Conservation (phyloP, 2,113 vertebrate species). For the Saccopteryx bilineata region DNA sequence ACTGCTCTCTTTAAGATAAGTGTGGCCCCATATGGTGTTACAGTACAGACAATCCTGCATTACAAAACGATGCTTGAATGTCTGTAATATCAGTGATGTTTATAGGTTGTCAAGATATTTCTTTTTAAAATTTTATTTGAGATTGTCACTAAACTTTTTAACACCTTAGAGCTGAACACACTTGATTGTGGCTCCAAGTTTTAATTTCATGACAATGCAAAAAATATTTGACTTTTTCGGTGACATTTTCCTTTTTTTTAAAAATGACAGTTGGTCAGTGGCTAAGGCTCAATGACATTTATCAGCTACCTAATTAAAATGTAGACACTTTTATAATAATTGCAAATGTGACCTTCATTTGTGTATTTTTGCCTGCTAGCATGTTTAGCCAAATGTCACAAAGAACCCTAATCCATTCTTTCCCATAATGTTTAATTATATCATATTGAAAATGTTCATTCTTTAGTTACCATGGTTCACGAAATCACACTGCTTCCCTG, state of each 20-base stretch:
- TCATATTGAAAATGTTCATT: conserved; percentile 74
- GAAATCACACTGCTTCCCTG: conserved; percentile 27
- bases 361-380: conserved; percentile 85
- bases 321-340: conserved; percentile 88
- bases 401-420: conserved; percentile 83
- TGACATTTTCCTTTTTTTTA: conserved; percentile 79
- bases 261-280: conserved; percentile 84
- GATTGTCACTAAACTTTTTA: neutral
- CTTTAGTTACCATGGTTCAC: conserved; percentile 53
- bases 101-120: neutral
- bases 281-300: conserved; percentile 89
- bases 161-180: conserved; percentile 1
- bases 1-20: neutral
- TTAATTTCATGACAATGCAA: conserved; percentile 71
- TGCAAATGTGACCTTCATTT: conserved; percentile 93
- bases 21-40: neutral
- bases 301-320: conserved; percentile 90
- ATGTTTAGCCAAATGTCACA: conserved; percentile 90
- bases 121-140: neutral
- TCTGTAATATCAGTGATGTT: neutral
- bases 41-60: neutral
- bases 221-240: conserved; percentile 54
- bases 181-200: conserved; percentile 42
- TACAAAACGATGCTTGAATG: neutral
- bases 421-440: conserved; percentile 85